Evolutionary conservation across 2,888 invertebrate species (phyloP), one percentile per base, ranked within the genome.

Genomic region (Hirtodrosophila cameraria): DNA sequence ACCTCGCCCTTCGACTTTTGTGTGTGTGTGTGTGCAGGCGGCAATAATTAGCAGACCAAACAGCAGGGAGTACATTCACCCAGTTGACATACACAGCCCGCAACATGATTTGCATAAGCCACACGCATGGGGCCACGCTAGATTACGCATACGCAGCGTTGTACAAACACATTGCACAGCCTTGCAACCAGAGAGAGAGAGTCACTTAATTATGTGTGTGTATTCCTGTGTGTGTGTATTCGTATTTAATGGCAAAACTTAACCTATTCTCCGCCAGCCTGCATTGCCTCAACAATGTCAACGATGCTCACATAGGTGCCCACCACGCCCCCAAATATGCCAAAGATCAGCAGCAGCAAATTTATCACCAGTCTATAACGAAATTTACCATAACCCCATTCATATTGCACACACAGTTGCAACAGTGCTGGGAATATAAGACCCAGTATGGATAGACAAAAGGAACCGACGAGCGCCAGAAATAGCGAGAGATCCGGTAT

Each of bases 351-450:
- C 38, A 96, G 91, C 64, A 94, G 92, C 5, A 94, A 48, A 86
- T 96, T 96, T 83, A 96, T 95, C 92, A 93, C 93, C 11, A 96
- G 91, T 12, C 93, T 92, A 94, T 95, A 94, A 74, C 94, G 94
- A 75, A 90, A 94, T 15, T 92, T 92, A 0, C 96, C 96, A 39
- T 95, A 91, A 5, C 94, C 94, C 1, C 93, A 91, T 0, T 94
- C 93, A 23, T 94, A 93, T 71, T 96, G 92, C 0, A 95, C 94
- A 84, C 96, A 94, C 38, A 97, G 93, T 88, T 98, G 97, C 62
- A 98, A 95, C 9, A 97, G 92, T 0, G 97, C 96, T 0, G 98
- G 98, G 89, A 98, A 97, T 87, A 98, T 97, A 1, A 98, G 92
- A 2, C 98, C 98, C 54, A 98, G 92, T 71, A 96, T 96, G 2